Evolutionary conservation across 2,797 vertebrate genomes (phyloP).

Genomic region (Nannoperca australis): DNA sequence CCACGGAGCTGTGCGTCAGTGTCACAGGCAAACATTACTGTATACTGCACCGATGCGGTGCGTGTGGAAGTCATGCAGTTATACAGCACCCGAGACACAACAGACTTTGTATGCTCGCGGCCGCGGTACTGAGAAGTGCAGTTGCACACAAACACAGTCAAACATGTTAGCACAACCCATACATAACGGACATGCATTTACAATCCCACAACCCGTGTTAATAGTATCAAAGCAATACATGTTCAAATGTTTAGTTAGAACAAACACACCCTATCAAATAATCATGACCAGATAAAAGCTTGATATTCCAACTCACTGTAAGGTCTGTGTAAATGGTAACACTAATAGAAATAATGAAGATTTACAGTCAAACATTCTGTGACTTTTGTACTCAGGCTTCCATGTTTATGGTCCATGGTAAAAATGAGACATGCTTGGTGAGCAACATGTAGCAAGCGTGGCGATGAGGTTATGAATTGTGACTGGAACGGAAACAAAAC

Average conservation of each 20-base stretch:
- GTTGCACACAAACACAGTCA: conserved; percentile 12
- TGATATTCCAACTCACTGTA: neutral
- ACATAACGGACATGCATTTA: conserved; percentile 16
- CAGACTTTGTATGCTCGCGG: neutral
- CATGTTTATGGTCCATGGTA: conserved; percentile 29
- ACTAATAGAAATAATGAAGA: conserved; percentile 12
- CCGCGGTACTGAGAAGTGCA: conserved; percentile 1
- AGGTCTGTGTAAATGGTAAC: neutral
- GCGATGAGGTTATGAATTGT: conserved; percentile 52
- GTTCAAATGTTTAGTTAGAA: conserved; percentile 20
- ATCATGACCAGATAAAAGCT: neutral
- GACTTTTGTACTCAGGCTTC: conserved; percentile 16
- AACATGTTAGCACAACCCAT: conserved; percentile 1
- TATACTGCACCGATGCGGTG: neutral
- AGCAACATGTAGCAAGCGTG: conserved; percentile 21
- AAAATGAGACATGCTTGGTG: conserved; percentile 33
- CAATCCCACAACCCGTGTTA: conserved; percentile 24
- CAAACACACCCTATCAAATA: neutral
- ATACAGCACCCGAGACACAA: conserved; percentile 5
- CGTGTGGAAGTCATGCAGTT: conserved; percentile 32
- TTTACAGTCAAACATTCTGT: conserved; percentile 4
- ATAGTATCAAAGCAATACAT: conserved; percentile 21
- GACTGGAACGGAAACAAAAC: conserved; percentile 22
- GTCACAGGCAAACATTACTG: conserved; percentile 18
- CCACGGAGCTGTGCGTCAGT: conserved; percentile 20